phyloP scores from a whole-genome alignment of 1,140 invertebrate genomes.

The Anoplolepis gracilipes region DNA sequence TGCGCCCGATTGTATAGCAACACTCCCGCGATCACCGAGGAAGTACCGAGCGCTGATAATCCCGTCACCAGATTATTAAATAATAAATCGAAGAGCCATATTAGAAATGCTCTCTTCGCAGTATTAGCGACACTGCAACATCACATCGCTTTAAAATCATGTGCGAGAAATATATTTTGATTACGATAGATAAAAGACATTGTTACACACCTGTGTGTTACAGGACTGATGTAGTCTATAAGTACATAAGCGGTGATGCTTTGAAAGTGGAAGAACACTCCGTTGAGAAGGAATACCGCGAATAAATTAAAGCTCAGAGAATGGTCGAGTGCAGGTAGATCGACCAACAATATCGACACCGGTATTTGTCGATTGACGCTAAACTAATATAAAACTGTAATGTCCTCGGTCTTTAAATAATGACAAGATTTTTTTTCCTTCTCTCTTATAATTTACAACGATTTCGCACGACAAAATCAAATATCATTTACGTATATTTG shows the following conservation, averaged over 20 bases:
- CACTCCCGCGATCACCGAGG: slow-evolving; percentile 92
- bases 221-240: slow-evolving; percentile 94
- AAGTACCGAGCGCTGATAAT: slow-evolving; percentile 91
- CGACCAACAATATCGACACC: slow-evolving; percentile 90
- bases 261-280: slow-evolving; percentile 95
- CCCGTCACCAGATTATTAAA: slow-evolving; percentile 93
- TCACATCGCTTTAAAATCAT: not conserved
- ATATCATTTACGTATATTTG: slow-evolving; percentile 90
- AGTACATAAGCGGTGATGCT: slow-evolving; percentile 95
- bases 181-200: slow-evolving; percentile 22
- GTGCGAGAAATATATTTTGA: not conserved
- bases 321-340: slow-evolving; percentile 86
- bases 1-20: slow-evolving; percentile 92
- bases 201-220: slow-evolving; percentile 92
- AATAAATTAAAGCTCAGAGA: slow-evolving; percentile 87
- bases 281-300: slow-evolving; percentile 90
- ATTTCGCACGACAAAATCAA: not conserved
- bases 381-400: slow-evolving; percentile 94
- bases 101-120: slow-evolving; percentile 93
- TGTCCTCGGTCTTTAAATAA: slow-evolving; percentile 90
- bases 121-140: slow-evolving; percentile 94
- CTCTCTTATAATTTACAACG: not conserved
- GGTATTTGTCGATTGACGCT: slow-evolving; percentile 92
- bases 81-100: slow-evolving; percentile 93
- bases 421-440: not conserved